Conservation (phyloP, 2,797 vertebrate species). For the Gallirallus australis region DNA sequence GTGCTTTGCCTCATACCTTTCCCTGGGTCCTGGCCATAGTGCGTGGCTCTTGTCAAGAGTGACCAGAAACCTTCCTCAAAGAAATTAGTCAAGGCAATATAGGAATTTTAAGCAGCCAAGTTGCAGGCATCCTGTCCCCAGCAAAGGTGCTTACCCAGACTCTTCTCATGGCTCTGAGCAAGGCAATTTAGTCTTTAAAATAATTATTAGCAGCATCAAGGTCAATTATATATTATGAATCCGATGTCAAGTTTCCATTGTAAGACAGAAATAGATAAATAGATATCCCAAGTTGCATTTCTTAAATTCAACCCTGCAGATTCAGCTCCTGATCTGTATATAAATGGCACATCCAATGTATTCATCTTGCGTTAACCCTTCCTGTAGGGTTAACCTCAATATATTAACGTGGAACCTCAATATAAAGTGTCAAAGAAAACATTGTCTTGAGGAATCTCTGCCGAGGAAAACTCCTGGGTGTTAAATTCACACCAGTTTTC, state of each 20-base stretch:
- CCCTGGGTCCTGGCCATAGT: neutral
- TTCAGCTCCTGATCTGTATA: neutral
- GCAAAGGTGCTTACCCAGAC: neutral
- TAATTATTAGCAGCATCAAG: neutral
- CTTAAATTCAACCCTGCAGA: neutral
- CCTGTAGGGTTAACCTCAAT: neutral
- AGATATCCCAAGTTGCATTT: neutral
- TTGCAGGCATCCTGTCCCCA: neutral
- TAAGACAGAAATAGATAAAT: neutral
- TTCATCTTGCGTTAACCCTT: conserved; percentile 28
- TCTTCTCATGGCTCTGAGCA: neutral
- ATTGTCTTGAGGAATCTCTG: neutral
- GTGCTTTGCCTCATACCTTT: neutral
- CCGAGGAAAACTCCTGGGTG: neutral
- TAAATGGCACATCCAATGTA: neutral
- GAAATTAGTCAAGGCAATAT: neutral
- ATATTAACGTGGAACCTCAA: neutral
- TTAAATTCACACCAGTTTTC: conserved; percentile 19
- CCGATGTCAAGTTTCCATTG: neutral
- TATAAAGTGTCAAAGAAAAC: conserved; percentile 13
- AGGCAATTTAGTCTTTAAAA: neutral
- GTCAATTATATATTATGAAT: neutral
- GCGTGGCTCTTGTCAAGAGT: neutral
- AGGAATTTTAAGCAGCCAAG: neutral
- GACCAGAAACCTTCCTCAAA: neutral